These are phyloP conservation scores for Drosophila suboccidentalis DNA, from an alignment of 2,888 invertebrate genomes.

Conservation along the genomic window DNA sequence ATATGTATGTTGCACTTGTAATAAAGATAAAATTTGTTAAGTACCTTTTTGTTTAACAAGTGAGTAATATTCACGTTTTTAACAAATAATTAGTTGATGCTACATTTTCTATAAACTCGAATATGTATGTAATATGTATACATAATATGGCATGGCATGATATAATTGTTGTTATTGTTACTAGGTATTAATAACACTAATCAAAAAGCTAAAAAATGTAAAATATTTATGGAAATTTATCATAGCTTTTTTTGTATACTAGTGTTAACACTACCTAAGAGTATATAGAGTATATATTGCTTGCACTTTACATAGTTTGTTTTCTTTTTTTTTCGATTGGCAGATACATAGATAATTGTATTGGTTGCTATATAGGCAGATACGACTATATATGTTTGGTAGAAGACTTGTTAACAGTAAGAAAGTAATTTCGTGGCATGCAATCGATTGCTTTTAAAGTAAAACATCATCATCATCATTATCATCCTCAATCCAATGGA, in stretches of 20 bases:
- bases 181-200: conserved; percentile 42
- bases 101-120: conserved; percentile 45
- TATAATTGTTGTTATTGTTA: conserved; percentile 35
- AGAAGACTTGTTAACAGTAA: conserved; percentile 64
- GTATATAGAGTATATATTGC: conserved; percentile 69
- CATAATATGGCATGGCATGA: conserved; percentile 71
- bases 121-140: conserved; percentile 48
- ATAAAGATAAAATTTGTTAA: conserved; percentile 77
- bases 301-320: conserved; percentile 55
- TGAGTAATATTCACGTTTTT: conserved; percentile 54
- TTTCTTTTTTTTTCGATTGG: conserved; percentile 31
- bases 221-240: conserved; percentile 39
- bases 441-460: conserved; percentile 75
- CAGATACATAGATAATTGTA: conserved; percentile 57
- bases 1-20: conserved; percentile 54
- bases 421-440: conserved; percentile 74
- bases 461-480: conserved; percentile 34
- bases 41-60: conserved; percentile 78
- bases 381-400: conserved; percentile 36
- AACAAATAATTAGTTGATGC: conserved; percentile 44
- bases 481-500: conserved; percentile 20
- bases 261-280: conserved; percentile 39
- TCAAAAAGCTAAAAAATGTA: conserved; percentile 63
- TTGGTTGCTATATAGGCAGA: conserved; percentile 48
- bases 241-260: conserved; percentile 14